Conservation (phyloP, 2,113 vertebrate species). For the Kryptolebias marmoratus region DNA sequence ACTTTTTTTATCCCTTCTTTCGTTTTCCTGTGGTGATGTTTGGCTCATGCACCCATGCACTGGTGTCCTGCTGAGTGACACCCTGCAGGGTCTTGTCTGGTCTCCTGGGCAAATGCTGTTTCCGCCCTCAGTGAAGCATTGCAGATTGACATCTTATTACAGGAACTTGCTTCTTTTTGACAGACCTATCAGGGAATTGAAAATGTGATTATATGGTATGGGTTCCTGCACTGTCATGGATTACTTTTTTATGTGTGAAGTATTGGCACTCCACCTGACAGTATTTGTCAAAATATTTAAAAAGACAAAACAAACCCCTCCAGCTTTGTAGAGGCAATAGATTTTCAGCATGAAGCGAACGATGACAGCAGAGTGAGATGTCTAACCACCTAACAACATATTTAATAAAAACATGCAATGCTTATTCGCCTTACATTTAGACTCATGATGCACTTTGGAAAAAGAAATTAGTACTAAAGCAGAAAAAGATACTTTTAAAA, state of each 20-base stretch:
- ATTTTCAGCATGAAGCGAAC: neutral
- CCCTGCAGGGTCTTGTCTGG: slow-evolving; percentile 4
- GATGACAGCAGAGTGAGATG: neutral
- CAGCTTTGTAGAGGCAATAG: neutral
- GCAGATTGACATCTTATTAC: slow-evolving; percentile 67
- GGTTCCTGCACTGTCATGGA: slow-evolving; percentile 8
- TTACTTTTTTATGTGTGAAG: slow-evolving; percentile 9
- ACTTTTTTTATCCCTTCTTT: slow-evolving; percentile 6
- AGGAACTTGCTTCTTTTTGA: slow-evolving; percentile 42
- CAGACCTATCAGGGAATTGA: slow-evolving; percentile 35
- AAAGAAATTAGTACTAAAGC: neutral
- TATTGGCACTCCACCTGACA: slow-evolving; percentile 14
- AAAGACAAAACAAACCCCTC: neutral
- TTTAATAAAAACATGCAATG: neutral
- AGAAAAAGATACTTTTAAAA: neutral
- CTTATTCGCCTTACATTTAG: neutral
- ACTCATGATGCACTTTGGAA: neutral
- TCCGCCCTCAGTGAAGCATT: slow-evolving; percentile 21
- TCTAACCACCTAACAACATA: neutral
- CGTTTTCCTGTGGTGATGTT: slow-evolving; percentile 1
- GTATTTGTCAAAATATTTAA: slow-evolving; percentile 12
- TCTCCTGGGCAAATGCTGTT: slow-evolving; percentile 25
- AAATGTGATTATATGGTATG: slow-evolving; percentile 48
- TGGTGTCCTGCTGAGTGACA: slow-evolving; percentile 33
- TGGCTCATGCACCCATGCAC: slow-evolving; percentile 7